phyloP scores from a whole-genome alignment of 2,797 vertebrate species.

The Phyllotis vaccarum region DNA sequence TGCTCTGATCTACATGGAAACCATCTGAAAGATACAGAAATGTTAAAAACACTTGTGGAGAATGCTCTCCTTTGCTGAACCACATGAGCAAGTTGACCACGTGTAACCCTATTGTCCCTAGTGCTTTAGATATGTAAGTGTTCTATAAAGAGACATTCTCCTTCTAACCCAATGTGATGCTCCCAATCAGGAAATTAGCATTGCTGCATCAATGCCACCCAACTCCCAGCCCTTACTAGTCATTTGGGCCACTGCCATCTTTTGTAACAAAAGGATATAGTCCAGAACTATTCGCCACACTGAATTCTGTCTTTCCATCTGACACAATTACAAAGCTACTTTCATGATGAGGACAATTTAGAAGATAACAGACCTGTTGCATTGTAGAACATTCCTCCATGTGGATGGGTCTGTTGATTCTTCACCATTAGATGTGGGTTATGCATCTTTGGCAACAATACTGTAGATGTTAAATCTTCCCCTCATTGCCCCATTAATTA shows the following conservation, averaged over 20 bases:
- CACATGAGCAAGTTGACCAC: background rate
- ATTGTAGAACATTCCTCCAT: background rate
- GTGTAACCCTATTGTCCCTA: background rate
- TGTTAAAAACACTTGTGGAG: background rate
- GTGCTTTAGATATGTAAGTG: background rate
- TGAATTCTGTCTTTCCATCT: constrained; percentile 33
- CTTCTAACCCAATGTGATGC: background rate
- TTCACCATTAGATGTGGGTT: background rate
- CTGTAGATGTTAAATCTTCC: constrained; percentile 42
- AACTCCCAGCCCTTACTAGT: background rate
- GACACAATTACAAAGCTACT: constrained; percentile 19
- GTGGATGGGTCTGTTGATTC: constrained; percentile 57
- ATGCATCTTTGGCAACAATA: constrained; percentile 42
- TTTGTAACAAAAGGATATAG: constrained; percentile 1
- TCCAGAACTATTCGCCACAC: background rate
- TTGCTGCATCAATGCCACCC: background rate
- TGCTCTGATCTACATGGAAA: background rate
- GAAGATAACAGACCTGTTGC: background rate
- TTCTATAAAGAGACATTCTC: constrained; percentile 9
- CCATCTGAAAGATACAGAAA: constrained; percentile 13
- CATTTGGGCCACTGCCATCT: background rate
- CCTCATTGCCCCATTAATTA: constrained; percentile 54
- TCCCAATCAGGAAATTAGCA: constrained; percentile 28
- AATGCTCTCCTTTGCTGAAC: background rate
- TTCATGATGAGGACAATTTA: constrained; percentile 22